Evolutionary conservation across 2,113 vertebrate species (phyloP).

Genomic region (Oreocharis arfaki): DNA sequence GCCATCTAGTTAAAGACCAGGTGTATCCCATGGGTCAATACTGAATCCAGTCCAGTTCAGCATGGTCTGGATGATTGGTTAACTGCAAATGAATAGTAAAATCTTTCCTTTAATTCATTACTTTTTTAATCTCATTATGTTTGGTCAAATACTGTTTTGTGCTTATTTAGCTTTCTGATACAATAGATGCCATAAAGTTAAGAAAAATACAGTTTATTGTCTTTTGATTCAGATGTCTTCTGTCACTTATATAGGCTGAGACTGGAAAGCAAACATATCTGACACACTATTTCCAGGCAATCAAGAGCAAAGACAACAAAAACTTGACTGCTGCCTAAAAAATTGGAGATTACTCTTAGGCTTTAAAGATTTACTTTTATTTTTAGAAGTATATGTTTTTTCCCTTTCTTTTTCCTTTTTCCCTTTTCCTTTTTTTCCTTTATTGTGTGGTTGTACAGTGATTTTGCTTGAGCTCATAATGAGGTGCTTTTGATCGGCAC

Average conservation of each 20-base stretch:
- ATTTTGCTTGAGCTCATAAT: conserved; percentile 49
- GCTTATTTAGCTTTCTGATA: conserved; percentile 26
- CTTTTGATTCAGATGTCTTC: conserved; percentile 39
- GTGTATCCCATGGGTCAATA: background rate
- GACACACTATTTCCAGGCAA: conserved; percentile 49
- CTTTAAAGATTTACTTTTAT: conserved; percentile 48
- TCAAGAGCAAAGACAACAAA: background rate
- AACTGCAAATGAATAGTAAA: background rate
- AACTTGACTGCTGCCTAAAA: conserved; percentile 29
- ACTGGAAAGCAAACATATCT: conserved; percentile 21
- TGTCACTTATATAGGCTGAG: conserved; percentile 36
- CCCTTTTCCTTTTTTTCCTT: background rate
- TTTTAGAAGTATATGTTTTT: background rate
- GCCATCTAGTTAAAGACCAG: background rate
- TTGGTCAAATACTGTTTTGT: background rate
- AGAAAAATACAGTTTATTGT: background rate
- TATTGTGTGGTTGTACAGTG: conserved; percentile 23
- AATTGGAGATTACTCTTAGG: conserved; percentile 27
- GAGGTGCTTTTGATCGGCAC: conserved; percentile 66
- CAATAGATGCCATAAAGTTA: conserved; percentile 2
- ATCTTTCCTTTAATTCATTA: background rate
- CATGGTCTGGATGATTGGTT: background rate
- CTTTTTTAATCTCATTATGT: background rate
- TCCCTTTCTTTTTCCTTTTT: background rate
- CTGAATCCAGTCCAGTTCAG: background rate